Conservation (phyloP, 2,888 invertebrate species). For the Parochlus steinenii region DNA sequence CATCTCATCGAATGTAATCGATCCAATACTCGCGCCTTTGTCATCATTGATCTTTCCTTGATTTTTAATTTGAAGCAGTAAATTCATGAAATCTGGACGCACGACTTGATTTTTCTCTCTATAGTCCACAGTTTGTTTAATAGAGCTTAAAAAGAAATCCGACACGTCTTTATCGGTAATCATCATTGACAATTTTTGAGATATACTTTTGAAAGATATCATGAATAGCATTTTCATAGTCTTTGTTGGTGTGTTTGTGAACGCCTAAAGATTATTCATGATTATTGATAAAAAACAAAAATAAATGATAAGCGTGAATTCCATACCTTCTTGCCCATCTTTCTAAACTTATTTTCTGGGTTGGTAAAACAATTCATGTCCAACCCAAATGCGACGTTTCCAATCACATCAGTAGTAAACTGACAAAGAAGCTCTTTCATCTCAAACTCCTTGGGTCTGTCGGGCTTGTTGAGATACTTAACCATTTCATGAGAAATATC, state of each 20-base stretch:
- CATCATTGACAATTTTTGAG: constrained; percentile 17
- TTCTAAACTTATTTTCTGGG: too few species aligned
- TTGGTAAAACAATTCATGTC: constrained; percentile 23
- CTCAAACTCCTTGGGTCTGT: constrained; percentile 21
- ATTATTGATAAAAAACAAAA: too few species aligned
- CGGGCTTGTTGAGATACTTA: not conserved
- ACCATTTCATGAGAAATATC: constrained; percentile 10
- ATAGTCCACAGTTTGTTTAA: constrained; percentile 32
- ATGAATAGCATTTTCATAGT: too few species aligned
- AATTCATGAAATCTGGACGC: not conserved
- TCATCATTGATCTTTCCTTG: too few species aligned
- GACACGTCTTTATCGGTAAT: constrained; percentile 19
- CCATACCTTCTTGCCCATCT: too few species aligned
- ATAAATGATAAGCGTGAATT: too few species aligned
- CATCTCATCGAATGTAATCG: constrained; percentile 22
- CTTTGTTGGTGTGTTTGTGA: too few species aligned
- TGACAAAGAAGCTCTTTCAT: constrained; percentile 29
- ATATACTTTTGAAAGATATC: not conserved
- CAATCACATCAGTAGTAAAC: constrained; percentile 35
- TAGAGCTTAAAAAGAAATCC: constrained; percentile 33
- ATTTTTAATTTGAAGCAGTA: constrained; percentile 3
- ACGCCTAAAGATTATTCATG: too few species aligned
- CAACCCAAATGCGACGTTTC: constrained; percentile 32
- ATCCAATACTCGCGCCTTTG: too few species aligned
- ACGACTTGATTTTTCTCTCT: constrained; percentile 22